Conservation (phyloP, 2,113 vertebrate genomes). For the Nanorana parkeri region DNA sequence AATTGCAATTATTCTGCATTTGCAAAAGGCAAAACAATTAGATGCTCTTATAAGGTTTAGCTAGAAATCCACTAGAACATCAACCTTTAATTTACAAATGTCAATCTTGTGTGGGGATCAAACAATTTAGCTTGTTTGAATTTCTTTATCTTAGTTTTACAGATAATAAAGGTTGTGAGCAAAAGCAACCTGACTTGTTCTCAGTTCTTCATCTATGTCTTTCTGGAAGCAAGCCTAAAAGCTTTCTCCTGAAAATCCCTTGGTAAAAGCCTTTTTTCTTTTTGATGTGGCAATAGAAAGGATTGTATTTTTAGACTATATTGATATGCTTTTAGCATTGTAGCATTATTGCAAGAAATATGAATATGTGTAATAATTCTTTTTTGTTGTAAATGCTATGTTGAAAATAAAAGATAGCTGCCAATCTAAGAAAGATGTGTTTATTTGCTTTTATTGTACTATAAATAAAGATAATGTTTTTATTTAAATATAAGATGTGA, state of each 20-base stretch:
- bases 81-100: conserved; percentile 36
- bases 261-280: conserved; percentile 29
- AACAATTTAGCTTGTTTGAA: conserved; percentile 43
- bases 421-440: too few species aligned
- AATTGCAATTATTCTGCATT: too few species aligned
- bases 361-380: background rate
- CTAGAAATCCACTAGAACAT: background rate
- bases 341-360: background rate
- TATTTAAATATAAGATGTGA: too few species aligned
- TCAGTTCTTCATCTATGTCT: conserved; percentile 16
- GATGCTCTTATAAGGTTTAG: background rate
- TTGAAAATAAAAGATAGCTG: too few species aligned
- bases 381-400: too few species aligned
- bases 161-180: conserved; percentile 41
- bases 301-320: conserved; percentile 34
- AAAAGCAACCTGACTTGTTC: conserved; percentile 33
- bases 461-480: too few species aligned
- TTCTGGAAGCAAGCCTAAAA: conserved; percentile 29
- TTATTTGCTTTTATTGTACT: too few species aligned
- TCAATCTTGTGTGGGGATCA: conserved; percentile 38
- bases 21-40: too few species aligned
- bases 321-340: background rate
- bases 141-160: conserved; percentile 29
- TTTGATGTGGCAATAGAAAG: conserved; percentile 35
- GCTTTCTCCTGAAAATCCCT: background rate